A percentile compares a stretch with the other conserved stretches of the same genome.
phyloP scores from a whole-genome alignment of 1,140 invertebrate genomes.

The Tetramorium parvispinum region DNA sequence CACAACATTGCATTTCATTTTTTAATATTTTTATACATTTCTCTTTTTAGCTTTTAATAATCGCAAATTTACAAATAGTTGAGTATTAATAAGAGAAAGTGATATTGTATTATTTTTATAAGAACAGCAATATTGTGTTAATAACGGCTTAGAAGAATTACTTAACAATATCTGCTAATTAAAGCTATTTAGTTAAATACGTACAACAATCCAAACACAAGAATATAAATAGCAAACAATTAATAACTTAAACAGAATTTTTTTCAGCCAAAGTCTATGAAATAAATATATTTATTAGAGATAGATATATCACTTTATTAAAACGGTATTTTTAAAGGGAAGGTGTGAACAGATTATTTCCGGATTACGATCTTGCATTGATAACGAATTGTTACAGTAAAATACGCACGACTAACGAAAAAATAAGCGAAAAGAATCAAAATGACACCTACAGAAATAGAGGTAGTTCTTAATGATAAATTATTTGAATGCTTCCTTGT shows the following conservation, averaged over 20 bases:
- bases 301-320: slow-evolving; percentile 76
- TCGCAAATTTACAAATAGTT: not conserved
- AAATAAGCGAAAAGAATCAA: not conserved
- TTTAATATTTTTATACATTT: not conserved
- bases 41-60: not conserved
- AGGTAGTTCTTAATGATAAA: not conserved
- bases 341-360: not conserved
- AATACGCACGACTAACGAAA: not conserved
- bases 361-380: not conserved
- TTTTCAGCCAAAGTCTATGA: not conserved
- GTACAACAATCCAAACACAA: not conserved
- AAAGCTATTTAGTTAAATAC: not conserved
- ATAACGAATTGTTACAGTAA: not conserved
- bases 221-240: not conserved
- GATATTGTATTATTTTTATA: not conserved
- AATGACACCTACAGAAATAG: not conserved
- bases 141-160: not conserved
- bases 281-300: slow-evolving; percentile 41
- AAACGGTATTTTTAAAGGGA: slow-evolving; percentile 79
- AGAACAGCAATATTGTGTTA: not conserved
- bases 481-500: not conserved
- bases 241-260: not conserved
- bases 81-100: not conserved
- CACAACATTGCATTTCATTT: not conserved
- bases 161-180: not conserved